phyloP scores from a whole-genome alignment of 2,797 vertebrate genomes.

The Myripristis jacobus region DNA sequence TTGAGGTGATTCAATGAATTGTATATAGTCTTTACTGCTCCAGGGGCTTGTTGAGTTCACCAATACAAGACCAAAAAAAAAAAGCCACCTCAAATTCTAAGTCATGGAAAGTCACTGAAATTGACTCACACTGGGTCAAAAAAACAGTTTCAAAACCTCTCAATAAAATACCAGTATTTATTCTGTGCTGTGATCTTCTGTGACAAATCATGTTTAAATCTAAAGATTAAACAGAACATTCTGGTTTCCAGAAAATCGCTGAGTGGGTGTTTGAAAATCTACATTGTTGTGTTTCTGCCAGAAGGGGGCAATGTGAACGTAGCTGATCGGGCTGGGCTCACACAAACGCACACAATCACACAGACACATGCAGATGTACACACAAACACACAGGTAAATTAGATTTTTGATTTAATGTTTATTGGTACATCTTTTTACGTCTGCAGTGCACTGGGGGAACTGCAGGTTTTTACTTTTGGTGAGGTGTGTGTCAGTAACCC shows the following conservation, averaged over 20 bases:
- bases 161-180: background rate
- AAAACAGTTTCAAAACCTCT: background rate
- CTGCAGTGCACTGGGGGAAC: conserved; percentile 10
- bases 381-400: background rate
- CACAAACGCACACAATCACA: background rate
- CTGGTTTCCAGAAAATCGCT: too few relatives aligned
- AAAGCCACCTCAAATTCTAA: too few relatives aligned
- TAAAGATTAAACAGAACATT: too few relatives aligned
- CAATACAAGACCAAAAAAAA: background rate
- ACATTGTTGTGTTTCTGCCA: conserved; percentile 41
- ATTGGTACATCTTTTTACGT: conserved; percentile 35
- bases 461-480: conserved; percentile 38
- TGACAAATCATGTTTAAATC: background rate
- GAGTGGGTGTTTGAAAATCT: background rate
- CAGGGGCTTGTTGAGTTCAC: background rate
- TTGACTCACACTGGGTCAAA: background rate
- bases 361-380: background rate
- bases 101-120: background rate
- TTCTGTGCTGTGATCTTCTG: background rate
- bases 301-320: conserved; percentile 54
- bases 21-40: background rate
- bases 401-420: background rate
- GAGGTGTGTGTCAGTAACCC: conserved; percentile 34
- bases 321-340: background rate
- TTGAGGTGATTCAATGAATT: too few relatives aligned